Base-by-base conservation (phyloP, 2,888 invertebrate genomes). In the Brachylomia viminalis region DNA sequence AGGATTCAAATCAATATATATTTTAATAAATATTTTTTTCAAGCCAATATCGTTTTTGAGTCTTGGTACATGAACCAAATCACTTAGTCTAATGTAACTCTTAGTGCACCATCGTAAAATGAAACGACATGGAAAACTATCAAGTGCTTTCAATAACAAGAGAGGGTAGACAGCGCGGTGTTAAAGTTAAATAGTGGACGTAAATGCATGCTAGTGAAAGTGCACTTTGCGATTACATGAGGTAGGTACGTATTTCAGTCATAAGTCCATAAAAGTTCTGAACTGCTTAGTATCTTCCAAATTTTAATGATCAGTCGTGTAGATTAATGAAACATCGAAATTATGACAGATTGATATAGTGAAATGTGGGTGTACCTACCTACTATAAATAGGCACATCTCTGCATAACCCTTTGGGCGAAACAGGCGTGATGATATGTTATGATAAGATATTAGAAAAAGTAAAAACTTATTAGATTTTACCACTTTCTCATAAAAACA, bases 61-160 rank as follows among this genome's bases (percentile, higher is more conserved):
- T 42, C 23, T 20, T 61, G 6, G 5, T 76, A 17, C 23, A 15
- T 20, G 13, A 42, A 68, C 42, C 20, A 59, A 56, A 61, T 59
- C 59, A 80, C 79, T 78, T 78, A 80, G 15, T 20, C 30, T 45
- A 69, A 66, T 56, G 47, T 56, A 10, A 33, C 77, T 62, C 52
- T 38, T 38, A 58, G n/a, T 23, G 56, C 30, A 45, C 64, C 3
- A 33, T 78, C 72, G 47, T 83, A 72, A 83, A 80, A 78, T 47
- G 72, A 42, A 83, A 78, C n/a, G 54, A 11, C 47, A 54, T 59
- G 54, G 83, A 77, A 86, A 72, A 75, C 75, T 70, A 76, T 76
- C 62, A 72, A 79, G 52, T 68, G 33, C 45, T 83, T 73, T 69
- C 45, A 38, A 59, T 61, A 49, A 72, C 61, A 47, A 68, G 27